Evolutionary conservation across 2,797 vertebrate species (phyloP), one percentile per base, ranked within the genome.

Genomic region (Yasuhikotakia modesta): DNA sequence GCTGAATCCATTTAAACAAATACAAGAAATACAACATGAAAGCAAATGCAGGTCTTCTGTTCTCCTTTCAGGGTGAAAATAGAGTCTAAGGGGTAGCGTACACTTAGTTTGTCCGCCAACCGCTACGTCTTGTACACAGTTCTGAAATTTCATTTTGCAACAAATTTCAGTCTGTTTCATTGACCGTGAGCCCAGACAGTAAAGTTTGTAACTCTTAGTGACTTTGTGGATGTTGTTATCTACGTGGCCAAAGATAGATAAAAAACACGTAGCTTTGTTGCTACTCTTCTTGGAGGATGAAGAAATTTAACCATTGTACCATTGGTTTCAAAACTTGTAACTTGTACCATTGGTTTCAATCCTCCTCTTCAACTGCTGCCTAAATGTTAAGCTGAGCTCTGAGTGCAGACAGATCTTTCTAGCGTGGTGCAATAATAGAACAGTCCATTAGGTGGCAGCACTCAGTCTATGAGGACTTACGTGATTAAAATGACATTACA

Each of bases 1-100:
- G 90, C 86, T 43, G 82, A 64, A 73, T 85, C 72, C 58, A 78
- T 77, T 79, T 61, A 58, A 45, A 88, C 86, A 88, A 73, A 88
- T 88, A 87, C 85, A 87, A 85, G 83, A 89, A 89, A 73, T 82
- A 87, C 88, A 81, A 86, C 87, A 90, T 88, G 70, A 76, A 81
- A 79, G 88, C 90, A 89, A 90, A 76, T 73, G 55, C 58, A 82
- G 76, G 55, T 76, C 79, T 81, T 22, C 73, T 35, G 73, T 77
- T 35, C 64, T 78, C 70, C 69, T 64, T 79, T 43, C 35, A 24
- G 22, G 58, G 55, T 32, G 13, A 67, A 70, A 50, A 55, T 58
- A 35, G 22, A 48, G 45, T 78, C 73, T 63, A 63, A 70, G 50
- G 69, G 32, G 68, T 53, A 53, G 55, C 48, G 70, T 65, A 60